Evolutionary conservation across 2,797 vertebrate genomes (phyloP).

Genomic region (Australoheros facetus): DNA sequence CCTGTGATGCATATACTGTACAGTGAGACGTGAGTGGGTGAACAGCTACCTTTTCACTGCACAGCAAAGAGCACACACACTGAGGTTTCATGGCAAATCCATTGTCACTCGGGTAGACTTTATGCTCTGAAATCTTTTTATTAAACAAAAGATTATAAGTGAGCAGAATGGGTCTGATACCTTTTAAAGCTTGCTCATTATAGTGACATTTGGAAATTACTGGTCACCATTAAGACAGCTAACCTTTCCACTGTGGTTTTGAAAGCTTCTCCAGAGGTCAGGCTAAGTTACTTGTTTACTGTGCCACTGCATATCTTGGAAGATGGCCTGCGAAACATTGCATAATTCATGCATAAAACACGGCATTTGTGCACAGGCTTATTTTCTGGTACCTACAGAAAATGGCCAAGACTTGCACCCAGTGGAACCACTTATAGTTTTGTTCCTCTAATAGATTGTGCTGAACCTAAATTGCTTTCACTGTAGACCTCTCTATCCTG

Average conservation of each 20-base stretch:
- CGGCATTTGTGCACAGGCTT: constrained; percentile 14
- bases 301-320: background rate
- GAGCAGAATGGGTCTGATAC: constrained; percentile 31
- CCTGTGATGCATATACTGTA: background rate
- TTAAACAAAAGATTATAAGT: constrained; percentile 40
- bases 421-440: constrained; percentile 36
- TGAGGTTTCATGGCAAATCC: constrained; percentile 36
- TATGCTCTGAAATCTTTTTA: constrained; percentile 11
- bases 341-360: constrained; percentile 2
- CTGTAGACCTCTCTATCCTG: background rate
- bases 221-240: constrained; percentile 19
- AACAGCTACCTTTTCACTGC: background rate
- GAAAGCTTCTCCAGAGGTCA: constrained; percentile 10
- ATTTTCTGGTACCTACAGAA: constrained; percentile 25
- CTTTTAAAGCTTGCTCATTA: constrained; percentile 35
- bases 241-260: background rate
- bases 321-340: constrained; percentile 15
- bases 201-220: constrained; percentile 27
- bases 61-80: constrained; percentile 8
- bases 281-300: constrained; percentile 32
- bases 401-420: constrained; percentile 1
- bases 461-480: constrained; percentile 1
- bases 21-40: constrained; percentile 15
- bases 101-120: constrained; percentile 26
- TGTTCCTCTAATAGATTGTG: constrained; percentile 22